phyloP scores from a whole-genome alignment of 2,797 vertebrate species.

The Peromyscus melanophrys region DNA sequence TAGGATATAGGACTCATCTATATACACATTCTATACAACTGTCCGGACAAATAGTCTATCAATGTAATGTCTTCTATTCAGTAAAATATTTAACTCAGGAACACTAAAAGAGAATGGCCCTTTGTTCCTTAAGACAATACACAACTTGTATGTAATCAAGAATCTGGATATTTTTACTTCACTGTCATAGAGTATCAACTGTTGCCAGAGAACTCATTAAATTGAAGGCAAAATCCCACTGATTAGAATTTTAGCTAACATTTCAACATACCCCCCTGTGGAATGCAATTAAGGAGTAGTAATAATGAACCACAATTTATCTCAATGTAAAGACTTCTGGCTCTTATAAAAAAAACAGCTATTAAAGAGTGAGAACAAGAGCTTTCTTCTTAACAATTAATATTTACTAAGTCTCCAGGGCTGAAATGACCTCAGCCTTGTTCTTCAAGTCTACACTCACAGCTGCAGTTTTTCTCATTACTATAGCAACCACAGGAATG shows the following conservation, averaged over 20 bases:
- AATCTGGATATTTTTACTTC: not conserved
- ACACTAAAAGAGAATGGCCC: not conserved
- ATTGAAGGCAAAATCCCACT: slow-evolving; percentile 77
- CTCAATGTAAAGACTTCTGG: slow-evolving; percentile 86
- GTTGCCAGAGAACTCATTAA: slow-evolving; percentile 69
- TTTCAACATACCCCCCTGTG: slow-evolving; percentile 76
- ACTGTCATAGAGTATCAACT: slow-evolving; percentile 57
- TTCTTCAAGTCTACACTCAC: slow-evolving; percentile 90
- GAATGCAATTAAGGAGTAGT: slow-evolving; percentile 86
- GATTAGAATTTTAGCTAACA: slow-evolving; percentile 83
- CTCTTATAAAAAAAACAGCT: slow-evolving; percentile 49
- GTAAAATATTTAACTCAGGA: slow-evolving; percentile 17
- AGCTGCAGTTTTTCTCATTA: slow-evolving; percentile 96
- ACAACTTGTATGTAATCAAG: slow-evolving; percentile 22
- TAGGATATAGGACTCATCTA: not conserved
- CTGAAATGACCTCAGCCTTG: slow-evolving; percentile 97
- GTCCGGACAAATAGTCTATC: not conserved
- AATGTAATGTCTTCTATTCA: slow-evolving; percentile 27
- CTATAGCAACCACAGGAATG: slow-evolving; percentile 96
- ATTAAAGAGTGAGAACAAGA: slow-evolving; percentile 85
- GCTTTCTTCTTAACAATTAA: slow-evolving; percentile 96
- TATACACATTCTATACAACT: not conserved
- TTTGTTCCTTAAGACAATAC: slow-evolving; percentile 17
- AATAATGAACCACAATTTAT: slow-evolving; percentile 86
- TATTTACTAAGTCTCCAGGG: slow-evolving; percentile 97